Conservation (phyloP, 2,888 invertebrate genomes). For the Polymixis flavicincta region DNA sequence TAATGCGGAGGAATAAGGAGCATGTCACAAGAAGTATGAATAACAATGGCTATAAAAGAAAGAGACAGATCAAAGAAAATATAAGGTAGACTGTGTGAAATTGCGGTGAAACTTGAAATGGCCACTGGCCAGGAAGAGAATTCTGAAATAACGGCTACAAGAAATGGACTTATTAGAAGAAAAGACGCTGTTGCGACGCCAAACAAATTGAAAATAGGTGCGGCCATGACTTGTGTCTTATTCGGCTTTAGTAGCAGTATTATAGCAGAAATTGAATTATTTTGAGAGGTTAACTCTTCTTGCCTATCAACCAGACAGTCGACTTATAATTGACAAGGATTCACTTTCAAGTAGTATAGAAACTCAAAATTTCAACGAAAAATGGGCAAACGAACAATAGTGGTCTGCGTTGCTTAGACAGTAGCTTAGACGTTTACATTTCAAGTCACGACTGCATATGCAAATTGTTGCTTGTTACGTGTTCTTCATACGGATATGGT, state of each 20-base stretch:
- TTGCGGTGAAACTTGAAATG: neutral
- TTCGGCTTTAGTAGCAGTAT: neutral
- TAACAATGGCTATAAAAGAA: neutral
- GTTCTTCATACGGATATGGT: slow-evolving; percentile 73
- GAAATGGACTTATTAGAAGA: neutral
- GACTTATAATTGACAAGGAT: slow-evolving; percentile 6
- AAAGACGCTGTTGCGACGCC: neutral
- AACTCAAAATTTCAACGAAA: slow-evolving; percentile 22
- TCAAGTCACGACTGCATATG: slow-evolving; percentile 81
- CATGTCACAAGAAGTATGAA: neutral
- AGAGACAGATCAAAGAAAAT: neutral
- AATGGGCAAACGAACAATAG: slow-evolving; percentile 17
- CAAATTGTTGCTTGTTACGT: slow-evolving; percentile 79
- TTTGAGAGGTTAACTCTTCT: neutral
- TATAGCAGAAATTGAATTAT: neutral
- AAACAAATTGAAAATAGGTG: neutral
- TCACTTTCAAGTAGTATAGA: neutral
- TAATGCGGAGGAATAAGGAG: neutral
- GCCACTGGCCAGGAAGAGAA: neutral
- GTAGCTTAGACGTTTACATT: slow-evolving; percentile 67
- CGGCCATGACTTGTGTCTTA: neutral
- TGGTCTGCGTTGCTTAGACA: slow-evolving; percentile 49
- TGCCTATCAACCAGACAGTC: neutral
- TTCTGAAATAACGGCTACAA: neutral
- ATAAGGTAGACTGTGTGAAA: neutral